Evolutionary conservation across 2,888 invertebrate species (phyloP), one percentile per base, ranked within the genome.

Genomic region (Hecatera dysodea): DNA sequence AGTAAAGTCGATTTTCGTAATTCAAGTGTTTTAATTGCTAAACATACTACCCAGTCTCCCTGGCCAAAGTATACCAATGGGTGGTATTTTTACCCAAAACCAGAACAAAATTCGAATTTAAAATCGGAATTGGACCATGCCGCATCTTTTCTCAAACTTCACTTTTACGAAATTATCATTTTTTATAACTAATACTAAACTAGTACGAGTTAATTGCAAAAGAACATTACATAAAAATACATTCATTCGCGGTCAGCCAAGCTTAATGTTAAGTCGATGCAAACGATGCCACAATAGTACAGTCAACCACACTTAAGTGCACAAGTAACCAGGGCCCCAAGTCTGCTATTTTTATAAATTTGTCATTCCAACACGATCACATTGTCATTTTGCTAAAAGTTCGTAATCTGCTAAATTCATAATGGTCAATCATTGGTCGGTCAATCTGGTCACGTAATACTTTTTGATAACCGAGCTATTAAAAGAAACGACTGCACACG

Each of bases 251-350:
- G 44, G 56, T 65, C 60, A 44, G 12, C 17, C 29, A 4, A 12
- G 5, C 11, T 44, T 62, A 75, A 75, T 68, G 57, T 27, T n/a
- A 69, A 75, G 57, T 68, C 62, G 74, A 75, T 76, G 53, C 57
- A 60, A 69, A 63, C 53, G 59, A 69, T 50, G 9, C 8, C 27
- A 8, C 56, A 7, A 39, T 19, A 8, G 42, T 52, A 52, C 27
- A 52, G 9, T 29, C 9, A 52, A 19, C 12, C 3, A 27, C 27
- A 27, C 17, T 19, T 24, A 15, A 27, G n/a, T n/a, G n/a, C n/a
- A n/a, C n/a, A n/a, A n/a, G n/a, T n/a, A n/a, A n/a, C n/a, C n/a
- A n/a, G n/a, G n/a, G n/a, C n/a, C n/a, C n/a, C n/a, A n/a, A n/a
- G n/a, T n/a, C n/a, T n/a, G n/a, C n/a, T n/a, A n/a, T n/a, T n/a